A percentile compares a stretch with the other conserved stretches of the same genome.
Conservation (phyloP, 2,888 invertebrate genomes). For the Rotaria magnacalcarata region DNA sequence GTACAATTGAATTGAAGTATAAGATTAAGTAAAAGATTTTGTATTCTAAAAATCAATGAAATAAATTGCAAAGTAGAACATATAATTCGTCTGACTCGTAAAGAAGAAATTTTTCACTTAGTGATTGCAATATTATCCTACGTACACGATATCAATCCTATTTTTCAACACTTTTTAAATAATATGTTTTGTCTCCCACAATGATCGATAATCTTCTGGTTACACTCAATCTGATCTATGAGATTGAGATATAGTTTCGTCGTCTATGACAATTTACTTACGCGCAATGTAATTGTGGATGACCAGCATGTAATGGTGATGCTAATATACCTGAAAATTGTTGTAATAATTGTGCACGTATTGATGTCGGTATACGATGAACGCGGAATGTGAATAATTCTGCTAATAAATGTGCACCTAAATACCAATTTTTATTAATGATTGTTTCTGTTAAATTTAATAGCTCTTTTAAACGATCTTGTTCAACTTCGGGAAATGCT, state of each 20-base stretch:
- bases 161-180: no score
- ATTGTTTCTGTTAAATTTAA: conserved; percentile 79
- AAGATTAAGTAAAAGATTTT: conserved; percentile 28
- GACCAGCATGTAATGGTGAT: background rate
- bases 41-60: background rate
- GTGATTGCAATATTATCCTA: no score
- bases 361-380: conserved; percentile 73
- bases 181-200: no score
- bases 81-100: no score
- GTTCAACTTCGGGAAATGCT: conserved; percentile 92
- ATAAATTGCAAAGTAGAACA: no score
- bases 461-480: conserved; percentile 84
- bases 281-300: conserved; percentile 12
- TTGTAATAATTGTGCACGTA: conserved; percentile 24
- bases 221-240: no score
- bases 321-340: background rate
- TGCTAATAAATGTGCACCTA: conserved; percentile 88
- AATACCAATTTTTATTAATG: conserved; percentile 84
- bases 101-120: no score
- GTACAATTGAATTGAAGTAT: conserved; percentile 19
- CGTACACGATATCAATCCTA: no score
- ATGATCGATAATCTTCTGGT: no score
- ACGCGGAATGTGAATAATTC: conserved; percentile 95
- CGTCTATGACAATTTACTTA: background rate
- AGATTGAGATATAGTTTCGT: no score